Evolutionary conservation across 2,888 invertebrate species (phyloP).

Genomic region (Sinelater perroti): DNA sequence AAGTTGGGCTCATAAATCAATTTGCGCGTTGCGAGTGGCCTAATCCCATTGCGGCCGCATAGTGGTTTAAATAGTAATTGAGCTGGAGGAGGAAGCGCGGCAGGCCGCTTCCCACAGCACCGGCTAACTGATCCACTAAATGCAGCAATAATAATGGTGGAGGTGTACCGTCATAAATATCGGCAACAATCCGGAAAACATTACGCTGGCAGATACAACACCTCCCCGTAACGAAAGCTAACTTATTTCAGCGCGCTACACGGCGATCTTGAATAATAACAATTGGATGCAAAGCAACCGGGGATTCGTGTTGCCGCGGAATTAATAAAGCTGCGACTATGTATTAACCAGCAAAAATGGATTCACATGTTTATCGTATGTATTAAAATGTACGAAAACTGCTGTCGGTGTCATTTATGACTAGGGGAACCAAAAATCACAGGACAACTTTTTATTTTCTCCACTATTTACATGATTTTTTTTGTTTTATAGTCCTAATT

Average conservation of each 20-base stretch:
- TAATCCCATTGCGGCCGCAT: slow-evolving; percentile 1
- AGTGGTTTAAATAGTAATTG: slow-evolving; percentile 9
- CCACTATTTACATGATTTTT: too few relatives aligned
- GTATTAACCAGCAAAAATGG: too few relatives aligned
- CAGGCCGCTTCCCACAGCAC: slow-evolving; percentile 7
- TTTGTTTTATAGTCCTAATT: too few relatives aligned
- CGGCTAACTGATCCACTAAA: slow-evolving; percentile 12
- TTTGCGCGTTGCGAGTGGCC: background rate
- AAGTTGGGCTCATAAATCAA: slow-evolving; percentile 5
- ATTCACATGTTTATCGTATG: too few relatives aligned
- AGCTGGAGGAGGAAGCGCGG: background rate
- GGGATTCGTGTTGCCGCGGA: slow-evolving; percentile 25
- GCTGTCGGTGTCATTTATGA: too few relatives aligned
- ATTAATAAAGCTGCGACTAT: slow-evolving; percentile 9
- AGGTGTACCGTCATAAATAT: slow-evolving; percentile 27
- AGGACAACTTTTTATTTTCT: too few relatives aligned
- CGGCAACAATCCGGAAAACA: slow-evolving; percentile 32
- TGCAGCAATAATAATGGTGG: slow-evolving; percentile 23
- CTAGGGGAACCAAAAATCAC: too few relatives aligned
- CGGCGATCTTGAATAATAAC: slow-evolving; percentile 32
- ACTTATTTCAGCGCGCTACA: slow-evolving; percentile 30
- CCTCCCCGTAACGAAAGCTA: slow-evolving; percentile 29
- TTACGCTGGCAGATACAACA: slow-evolving; percentile 32
- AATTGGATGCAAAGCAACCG: slow-evolving; percentile 30
- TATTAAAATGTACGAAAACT: too few relatives aligned